Percentiles rank a stretch among this genome's conserved stretches.
Evolutionary conservation across 2,888 invertebrate species (phyloP).

Genomic region (Syritta pipiens): DNA sequence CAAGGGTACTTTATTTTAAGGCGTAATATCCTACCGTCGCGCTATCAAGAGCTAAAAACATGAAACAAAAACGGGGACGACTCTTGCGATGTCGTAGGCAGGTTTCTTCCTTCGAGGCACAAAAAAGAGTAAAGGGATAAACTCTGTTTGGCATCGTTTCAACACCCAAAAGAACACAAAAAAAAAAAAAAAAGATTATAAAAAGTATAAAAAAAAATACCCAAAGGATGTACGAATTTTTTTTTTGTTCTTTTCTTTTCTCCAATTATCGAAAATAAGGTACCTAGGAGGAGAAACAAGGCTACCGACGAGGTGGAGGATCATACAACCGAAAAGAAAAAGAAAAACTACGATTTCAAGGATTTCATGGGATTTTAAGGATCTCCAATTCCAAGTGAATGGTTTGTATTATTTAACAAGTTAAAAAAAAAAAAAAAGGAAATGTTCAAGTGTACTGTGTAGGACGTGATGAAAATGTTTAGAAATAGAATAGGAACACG

Average conservation of each 20-base stretch:
- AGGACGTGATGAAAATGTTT: slow-evolving; percentile 1
- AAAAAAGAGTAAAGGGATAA: slow-evolving; percentile 6
- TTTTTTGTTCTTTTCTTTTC: neutral
- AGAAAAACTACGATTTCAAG: neutral
- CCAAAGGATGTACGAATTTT: neutral
- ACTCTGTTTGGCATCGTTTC: slow-evolving; percentile 36
- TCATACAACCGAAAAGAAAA: neutral
- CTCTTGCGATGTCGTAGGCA: neutral
- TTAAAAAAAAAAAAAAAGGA: neutral
- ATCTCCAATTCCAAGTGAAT: neutral
- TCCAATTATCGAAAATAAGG: slow-evolving; percentile 18
- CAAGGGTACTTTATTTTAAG: slow-evolving; percentile 20
- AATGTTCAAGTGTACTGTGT: neutral
- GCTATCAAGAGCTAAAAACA: slow-evolving; percentile 7
- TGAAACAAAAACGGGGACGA: slow-evolving; percentile 14
- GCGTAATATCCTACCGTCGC: slow-evolving; percentile 26
- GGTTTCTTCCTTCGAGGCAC: slow-evolving; percentile 3
- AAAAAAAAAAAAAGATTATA: neutral
- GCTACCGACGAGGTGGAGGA: neutral
- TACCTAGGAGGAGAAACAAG: too few relatives aligned
- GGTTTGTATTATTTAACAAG: neutral
- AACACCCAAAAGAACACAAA: neutral
- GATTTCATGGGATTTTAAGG: neutral
- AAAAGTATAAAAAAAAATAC: too few relatives aligned
- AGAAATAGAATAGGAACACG: neutral